Evolutionary conservation across 2,888 invertebrate species (phyloP).

Genomic region (Nemotelus pantherinus): DNA sequence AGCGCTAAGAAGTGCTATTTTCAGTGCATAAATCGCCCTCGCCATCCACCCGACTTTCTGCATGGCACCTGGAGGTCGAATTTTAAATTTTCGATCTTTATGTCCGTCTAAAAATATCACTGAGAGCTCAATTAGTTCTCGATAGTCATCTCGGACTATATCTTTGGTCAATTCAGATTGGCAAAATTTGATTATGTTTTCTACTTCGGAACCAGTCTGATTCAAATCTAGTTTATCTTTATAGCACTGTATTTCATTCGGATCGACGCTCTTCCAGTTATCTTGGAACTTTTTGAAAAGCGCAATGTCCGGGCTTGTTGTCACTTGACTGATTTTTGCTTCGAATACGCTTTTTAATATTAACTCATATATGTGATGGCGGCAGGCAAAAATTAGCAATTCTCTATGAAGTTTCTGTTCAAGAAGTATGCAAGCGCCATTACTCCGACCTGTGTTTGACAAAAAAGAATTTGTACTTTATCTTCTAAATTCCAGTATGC

Average conservation of each 20-base stretch:
- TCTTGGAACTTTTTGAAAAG: neutral
- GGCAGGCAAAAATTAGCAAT: conserved; percentile 45
- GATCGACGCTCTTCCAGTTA: conserved; percentile 1
- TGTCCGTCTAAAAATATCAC: neutral
- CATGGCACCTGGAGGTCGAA: conserved; percentile 47
- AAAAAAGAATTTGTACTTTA: conserved; percentile 51
- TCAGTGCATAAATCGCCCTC: conserved; percentile 54
- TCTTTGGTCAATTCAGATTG: too few species aligned
- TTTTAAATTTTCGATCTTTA: conserved; percentile 45
- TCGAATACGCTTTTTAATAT: conserved; percentile 52
- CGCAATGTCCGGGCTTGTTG: conserved; percentile 52
- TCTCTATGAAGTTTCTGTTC: conserved; percentile 1
- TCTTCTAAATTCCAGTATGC: neutral
- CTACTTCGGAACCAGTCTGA: neutral
- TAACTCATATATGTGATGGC: conserved; percentile 52
- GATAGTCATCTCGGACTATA: too few species aligned
- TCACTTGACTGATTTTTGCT: conserved; percentile 52
- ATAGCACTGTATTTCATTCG: neutral
- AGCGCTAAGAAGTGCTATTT: conserved; percentile 49
- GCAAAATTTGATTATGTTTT: neutral
- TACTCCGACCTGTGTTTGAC: conserved; percentile 48
- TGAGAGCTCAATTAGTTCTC: too few species aligned
- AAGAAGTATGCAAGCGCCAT: neutral
- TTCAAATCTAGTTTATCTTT: neutral
- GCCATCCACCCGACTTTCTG: conserved; percentile 55